Base-by-base conservation (phyloP, 2,888 invertebrate species). In the Aporophyla nigra region DNA sequence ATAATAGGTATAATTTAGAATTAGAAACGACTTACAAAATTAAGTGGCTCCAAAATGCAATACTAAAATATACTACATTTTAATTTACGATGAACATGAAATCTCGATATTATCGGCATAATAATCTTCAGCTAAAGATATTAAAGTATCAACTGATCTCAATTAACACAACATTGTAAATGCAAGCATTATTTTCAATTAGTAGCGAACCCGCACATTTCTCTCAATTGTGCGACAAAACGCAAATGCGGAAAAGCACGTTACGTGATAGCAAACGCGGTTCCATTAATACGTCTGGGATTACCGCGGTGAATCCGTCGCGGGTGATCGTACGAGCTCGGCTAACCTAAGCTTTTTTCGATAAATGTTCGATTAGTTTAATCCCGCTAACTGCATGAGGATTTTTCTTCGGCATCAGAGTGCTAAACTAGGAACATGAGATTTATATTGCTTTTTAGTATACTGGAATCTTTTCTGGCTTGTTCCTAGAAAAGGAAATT, bases 121-220 rank as follows among this genome's bases (percentile, higher is more conserved):
- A 54, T 58, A 75, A 67, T 59, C 63, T 68, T 53, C 27, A 56
- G 54, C 46, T 66, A 43, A 69, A 66, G 16, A 61, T 19, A 78
- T 43, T 33, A 59, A 59, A 27, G 63, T 68, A 69, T 54, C 53
- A 21, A 72, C 62, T 63, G 46, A 56, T 56, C 61, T 59, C 24
- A 65, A 74, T 72, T 65, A 69, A 56, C 16, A 53, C 7, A 68
- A 43, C 16, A 51, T 54, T 61, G 68, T 71, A 58, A 72, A 16
- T n/a, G 10, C 63, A 27, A 68, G 27, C 76, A 81, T 89, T 75
- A 84, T 65, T 85, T 80, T 81, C 79, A 79, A 89, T 86, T 88
- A 83, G 54, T 49, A 43, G 16, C 12, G 19, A 19, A 19, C 69
- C 12, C 43, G 53, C 27, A 43, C 63, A 78, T 86, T 84, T 63